These are phyloP conservation scores for Mylabris phalerata DNA, from an alignment of 1,140 invertebrate genomes.

Conservation along the genomic window DNA sequence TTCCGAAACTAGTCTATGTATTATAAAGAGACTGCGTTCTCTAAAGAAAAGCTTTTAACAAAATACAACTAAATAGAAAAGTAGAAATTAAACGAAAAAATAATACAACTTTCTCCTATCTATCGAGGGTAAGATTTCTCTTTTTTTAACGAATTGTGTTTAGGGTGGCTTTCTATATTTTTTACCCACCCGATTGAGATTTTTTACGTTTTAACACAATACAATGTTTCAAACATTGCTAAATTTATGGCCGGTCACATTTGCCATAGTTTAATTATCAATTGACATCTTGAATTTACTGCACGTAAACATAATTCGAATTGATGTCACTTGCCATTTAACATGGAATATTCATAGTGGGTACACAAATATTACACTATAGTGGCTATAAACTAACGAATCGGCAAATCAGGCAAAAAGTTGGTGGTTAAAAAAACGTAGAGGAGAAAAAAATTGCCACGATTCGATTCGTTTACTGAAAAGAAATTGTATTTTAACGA, in stretches of 20 bases:
- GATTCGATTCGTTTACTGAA: no score
- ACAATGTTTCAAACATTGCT: no score
- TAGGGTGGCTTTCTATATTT: no score
- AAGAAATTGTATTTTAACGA: no score
- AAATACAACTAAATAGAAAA: background rate
- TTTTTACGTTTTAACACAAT: no score
- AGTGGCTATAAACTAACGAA: no score
- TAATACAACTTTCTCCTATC: constrained; percentile 4
- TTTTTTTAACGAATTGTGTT: background rate
- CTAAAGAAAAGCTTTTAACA: no score
- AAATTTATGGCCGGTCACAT: background rate
- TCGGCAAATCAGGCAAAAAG: no score
- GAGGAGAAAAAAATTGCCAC: background rate
- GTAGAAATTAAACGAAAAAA: constrained; percentile 9
- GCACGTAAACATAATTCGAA: constrained; percentile 28
- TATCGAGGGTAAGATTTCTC: constrained; percentile 1
- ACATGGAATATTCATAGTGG: constrained; percentile 4
- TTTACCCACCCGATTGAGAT: no score
- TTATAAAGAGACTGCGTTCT: no score
- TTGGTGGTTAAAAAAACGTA: background rate
- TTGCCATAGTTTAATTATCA: constrained; percentile 22
- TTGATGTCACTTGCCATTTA: constrained; percentile 18
- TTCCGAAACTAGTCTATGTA: no score
- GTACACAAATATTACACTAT: no score
- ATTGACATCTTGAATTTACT: constrained; percentile 33